Evolutionary conservation across 2,888 invertebrate genomes (phyloP), one percentile per base, ranked within the genome.

Genomic region (Agrochola macilenta): DNA sequence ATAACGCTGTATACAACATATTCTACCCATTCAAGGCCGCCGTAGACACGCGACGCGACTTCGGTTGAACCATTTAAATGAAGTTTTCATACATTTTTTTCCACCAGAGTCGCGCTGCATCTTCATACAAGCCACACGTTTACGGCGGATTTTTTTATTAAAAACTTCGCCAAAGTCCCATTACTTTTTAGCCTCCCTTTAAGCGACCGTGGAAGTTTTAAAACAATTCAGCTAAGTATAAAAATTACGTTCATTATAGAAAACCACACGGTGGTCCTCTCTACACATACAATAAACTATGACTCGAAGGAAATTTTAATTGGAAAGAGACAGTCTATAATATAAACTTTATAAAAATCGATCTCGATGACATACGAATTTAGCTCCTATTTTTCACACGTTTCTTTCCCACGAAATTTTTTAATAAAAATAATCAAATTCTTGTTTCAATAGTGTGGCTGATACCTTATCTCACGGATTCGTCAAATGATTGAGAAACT

Each of bases 321-420:
- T 86, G 69, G 75, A 85, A 84, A 89, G 72, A 85, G 57, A 84
- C 78, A 89, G 87, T 88, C 85, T 87, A 85, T 86, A 52, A 80
- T 85, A 88, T 87, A 90, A 88, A 87, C 84, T 64, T 78, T 76
- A 58, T 78, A 77, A 74, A 77, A 81, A 58, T 71, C 43, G 17
- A 63, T 85, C 80, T 83, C 76, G 77, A 57, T 81, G 81, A 77
- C 65, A 69, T 85, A 82, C 82, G 87, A 82, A 85, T 84, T 88
- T 65, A 86, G 84, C 79, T 84, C 86, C 65, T 58, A 78, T 74
- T 64, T 46, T 12, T 49, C 12, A 69, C 26, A 57, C 5, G 3
- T 5, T 11, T 23, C 60, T 12, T 9, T 17, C 23, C 17, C 43
- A 75, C 60, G 35, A 61, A 49, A 30, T 8, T 49, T 30, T 5